Percentiles rank a stretch among this genome's conserved stretches.
Conservation (phyloP, 2,888 invertebrate species). For the Ectemnius cavifrons region DNA sequence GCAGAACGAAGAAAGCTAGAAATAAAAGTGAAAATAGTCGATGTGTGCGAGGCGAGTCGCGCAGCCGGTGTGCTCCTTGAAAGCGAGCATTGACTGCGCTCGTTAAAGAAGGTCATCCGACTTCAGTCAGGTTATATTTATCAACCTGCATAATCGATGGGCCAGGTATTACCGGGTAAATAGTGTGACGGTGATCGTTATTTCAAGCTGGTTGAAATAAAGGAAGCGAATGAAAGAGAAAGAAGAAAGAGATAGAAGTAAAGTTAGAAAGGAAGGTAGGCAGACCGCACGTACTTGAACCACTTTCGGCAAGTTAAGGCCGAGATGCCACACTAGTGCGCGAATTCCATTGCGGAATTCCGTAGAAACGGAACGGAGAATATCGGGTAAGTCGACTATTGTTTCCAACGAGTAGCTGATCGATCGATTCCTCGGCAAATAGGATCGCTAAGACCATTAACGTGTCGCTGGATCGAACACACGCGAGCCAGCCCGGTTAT, state of each 20-base stretch:
- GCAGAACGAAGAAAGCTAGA: too few species aligned
- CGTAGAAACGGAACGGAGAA: neutral
- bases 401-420: too few species aligned
- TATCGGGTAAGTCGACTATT: too few species aligned
- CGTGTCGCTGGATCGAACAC: too few species aligned
- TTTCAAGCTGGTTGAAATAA: conserved; percentile 22
- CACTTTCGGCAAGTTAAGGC: conserved; percentile 22
- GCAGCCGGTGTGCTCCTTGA: conserved; percentile 35
- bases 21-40: too few species aligned
- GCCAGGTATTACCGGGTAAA: conserved; percentile 36
- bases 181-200: conserved; percentile 49
- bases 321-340: neutral
- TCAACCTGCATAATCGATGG: conserved; percentile 51
- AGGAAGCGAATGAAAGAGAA: too few species aligned
- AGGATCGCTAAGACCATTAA: too few species aligned
- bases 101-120: conserved; percentile 34
- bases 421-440: too few species aligned
- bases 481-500: too few species aligned
- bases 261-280: too few species aligned
- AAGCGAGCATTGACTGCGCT: conserved; percentile 51
- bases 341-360: conserved; percentile 2
- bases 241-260: too few species aligned
- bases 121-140: conserved; percentile 56
- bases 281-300: conserved; percentile 45
- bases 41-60: too few species aligned